Percentiles rank a stretch among this genome's conserved stretches.
Conservation (phyloP, 2,113 vertebrate genomes). For the Elephas maximus region DNA sequence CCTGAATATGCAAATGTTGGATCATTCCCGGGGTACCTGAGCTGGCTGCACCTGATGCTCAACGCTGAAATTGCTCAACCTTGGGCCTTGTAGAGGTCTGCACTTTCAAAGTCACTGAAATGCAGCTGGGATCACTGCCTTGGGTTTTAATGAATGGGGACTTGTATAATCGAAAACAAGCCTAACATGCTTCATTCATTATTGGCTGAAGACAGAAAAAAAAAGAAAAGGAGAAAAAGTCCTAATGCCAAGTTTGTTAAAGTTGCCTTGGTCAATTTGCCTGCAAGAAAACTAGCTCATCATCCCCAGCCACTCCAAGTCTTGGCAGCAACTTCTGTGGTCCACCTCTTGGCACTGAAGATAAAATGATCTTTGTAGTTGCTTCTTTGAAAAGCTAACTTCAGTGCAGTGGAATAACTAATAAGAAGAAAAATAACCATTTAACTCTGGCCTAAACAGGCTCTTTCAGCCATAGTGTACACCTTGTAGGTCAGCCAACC, state of each 20-base stretch:
- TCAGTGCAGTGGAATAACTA: slow-evolving; percentile 6
- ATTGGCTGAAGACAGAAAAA: not conserved
- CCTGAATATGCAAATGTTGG: not conserved
- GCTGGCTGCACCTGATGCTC: not conserved
- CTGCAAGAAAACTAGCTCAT: slow-evolving; percentile 39
- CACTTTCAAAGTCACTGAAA: slow-evolving; percentile 48
- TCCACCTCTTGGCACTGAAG: slow-evolving; percentile 36
- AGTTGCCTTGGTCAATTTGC: slow-evolving; percentile 52
- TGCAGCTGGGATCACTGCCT: slow-evolving; percentile 36
- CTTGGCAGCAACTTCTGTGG: not conserved
- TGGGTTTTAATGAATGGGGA: slow-evolving; percentile 71
- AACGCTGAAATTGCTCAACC: not conserved
- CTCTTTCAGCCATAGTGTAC: not conserved
- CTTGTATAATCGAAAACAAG: slow-evolving; percentile 81
- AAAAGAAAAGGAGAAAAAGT: not conserved
- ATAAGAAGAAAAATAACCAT: not conserved
- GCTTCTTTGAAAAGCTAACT: slow-evolving; percentile 62
- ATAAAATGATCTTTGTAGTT: slow-evolving; percentile 62
- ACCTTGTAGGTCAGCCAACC: not conserved
- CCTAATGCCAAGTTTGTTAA: slow-evolving; percentile 56
- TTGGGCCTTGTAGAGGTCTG: not conserved
- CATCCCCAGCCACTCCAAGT: slow-evolving; percentile 1
- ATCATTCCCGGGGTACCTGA: slow-evolving; percentile 3
- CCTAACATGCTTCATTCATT: slow-evolving; percentile 73
- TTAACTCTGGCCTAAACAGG: not conserved